Evolutionary conservation across 2,888 invertebrate species (phyloP).

Genomic region (Lasioglossum vierecki): DNA sequence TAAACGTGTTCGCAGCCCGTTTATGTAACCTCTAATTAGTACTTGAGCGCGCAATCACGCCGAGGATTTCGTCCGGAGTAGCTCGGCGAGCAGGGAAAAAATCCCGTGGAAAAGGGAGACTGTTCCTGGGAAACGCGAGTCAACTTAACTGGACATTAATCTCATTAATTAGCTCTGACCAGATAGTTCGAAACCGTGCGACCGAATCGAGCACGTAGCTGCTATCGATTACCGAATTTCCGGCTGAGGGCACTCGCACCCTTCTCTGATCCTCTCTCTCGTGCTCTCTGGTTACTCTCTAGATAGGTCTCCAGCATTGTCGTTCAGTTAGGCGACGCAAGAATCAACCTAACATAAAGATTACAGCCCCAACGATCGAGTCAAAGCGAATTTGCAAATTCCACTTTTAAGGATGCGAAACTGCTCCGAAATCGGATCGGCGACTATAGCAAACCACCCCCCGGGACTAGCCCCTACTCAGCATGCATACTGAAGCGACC

Average conservation of each 20-base stretch:
- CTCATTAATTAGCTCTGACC: conserved; percentile 29
- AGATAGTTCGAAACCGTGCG: conserved; percentile 9
- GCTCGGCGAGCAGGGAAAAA: neutral
- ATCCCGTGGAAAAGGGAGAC: neutral
- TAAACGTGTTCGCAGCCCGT: conserved; percentile 8
- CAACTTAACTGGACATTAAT: neutral
- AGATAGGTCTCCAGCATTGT: neutral
- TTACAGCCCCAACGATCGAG: neutral
- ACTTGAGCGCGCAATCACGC: conserved; percentile 32
- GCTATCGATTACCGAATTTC: conserved; percentile 35
- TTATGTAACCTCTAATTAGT: conserved; percentile 61
- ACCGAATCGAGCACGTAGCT: conserved; percentile 3
- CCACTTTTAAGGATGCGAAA: conserved; percentile 6
- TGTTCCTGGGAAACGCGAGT: neutral
- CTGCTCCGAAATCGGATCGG: neutral
- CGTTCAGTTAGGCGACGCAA: neutral
- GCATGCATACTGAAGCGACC: conserved; percentile 17
- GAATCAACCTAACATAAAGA: neutral
- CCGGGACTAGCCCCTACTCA: neutral
- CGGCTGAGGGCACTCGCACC: conserved; percentile 10
- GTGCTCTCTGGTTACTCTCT: neutral
- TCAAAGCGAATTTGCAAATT: neutral
- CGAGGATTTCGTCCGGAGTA: neutral
- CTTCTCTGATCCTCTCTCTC: neutral
- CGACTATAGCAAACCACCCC: conserved; percentile 9